Percentiles rank a stretch among this genome's conserved stretches.
These are phyloP conservation scores for Lycia hirtaria DNA, from an alignment of 2,888 invertebrate genomes.

Conservation along the genomic window DNA sequence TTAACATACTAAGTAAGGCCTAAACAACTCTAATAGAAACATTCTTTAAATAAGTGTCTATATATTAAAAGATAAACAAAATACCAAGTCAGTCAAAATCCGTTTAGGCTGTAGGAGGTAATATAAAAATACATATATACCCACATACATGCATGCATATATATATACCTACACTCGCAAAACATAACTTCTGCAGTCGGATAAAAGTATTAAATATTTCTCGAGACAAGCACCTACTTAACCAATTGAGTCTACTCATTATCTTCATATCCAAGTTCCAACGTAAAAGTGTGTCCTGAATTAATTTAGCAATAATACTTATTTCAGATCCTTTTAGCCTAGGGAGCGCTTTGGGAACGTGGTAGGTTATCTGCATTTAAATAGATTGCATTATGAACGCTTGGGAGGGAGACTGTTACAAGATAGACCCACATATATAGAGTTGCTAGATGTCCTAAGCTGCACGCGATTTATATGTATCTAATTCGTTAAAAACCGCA, in stretches of 20 bases:
- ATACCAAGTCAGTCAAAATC: too few species aligned
- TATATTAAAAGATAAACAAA: too few species aligned
- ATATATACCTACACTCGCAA: too few species aligned
- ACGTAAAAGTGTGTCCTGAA: constrained; percentile 24
- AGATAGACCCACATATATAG: constrained; percentile 8
- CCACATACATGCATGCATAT: too few species aligned
- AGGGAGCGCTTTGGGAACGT: constrained; percentile 14
- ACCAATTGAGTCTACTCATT: constrained; percentile 14
- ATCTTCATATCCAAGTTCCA: constrained; percentile 8
- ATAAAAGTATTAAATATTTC: background rate
- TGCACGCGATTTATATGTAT: background rate
- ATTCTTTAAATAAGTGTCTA: too few species aligned
- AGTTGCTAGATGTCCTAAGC: background rate
- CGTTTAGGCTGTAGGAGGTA: too few species aligned
- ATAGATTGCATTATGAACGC: constrained; percentile 33
- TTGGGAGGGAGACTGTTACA: constrained; percentile 25
- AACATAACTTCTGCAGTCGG: too few species aligned
- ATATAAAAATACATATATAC: too few species aligned
- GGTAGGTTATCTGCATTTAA: constrained; percentile 31
- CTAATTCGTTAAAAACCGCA: background rate
- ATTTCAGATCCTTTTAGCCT: constrained; percentile 26
- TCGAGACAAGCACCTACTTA: background rate
- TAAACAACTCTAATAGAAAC: too few species aligned
- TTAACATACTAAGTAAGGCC: too few species aligned
- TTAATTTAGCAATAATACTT: constrained; percentile 31